A percentile compares a stretch with the other conserved stretches of the same genome.
Evolutionary conservation across 2,797 vertebrate species (phyloP).

Genomic region (Myotis pilosus): DNA sequence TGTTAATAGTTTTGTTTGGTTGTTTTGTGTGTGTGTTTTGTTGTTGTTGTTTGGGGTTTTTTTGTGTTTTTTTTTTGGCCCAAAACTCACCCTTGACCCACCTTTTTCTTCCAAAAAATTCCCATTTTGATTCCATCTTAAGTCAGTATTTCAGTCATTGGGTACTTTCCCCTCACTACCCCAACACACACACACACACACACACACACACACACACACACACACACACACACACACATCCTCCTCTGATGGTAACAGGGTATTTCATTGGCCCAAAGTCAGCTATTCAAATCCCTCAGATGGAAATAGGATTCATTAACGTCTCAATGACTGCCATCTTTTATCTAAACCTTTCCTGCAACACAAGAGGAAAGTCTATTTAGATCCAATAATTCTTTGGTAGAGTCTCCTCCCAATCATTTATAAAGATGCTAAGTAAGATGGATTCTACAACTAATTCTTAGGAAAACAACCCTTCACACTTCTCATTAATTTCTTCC

Average conservation of each 20-base stretch:
- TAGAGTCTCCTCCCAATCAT: background rate
- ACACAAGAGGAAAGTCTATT: background rate
- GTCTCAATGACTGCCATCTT: background rate
- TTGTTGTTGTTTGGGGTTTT: background rate
- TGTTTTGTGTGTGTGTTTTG: background rate
- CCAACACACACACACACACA: too few relatives aligned
- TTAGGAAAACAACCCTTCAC: background rate
- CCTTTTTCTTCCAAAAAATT: background rate
- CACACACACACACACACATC: too few relatives aligned
- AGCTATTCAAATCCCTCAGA: background rate
- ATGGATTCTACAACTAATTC: background rate
- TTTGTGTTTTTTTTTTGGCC: background rate
- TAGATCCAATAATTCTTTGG: background rate
- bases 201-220: too few relatives aligned
- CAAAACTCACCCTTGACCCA: background rate
- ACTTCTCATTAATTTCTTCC: background rate
- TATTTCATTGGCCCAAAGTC: background rate
- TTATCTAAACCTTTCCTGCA: conserved; percentile 33
- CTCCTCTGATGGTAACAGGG: background rate
- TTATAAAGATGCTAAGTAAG: conserved; percentile 14
- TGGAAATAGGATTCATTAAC: conserved; percentile 4
- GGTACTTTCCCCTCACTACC: background rate
- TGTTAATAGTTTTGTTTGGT: background rate
- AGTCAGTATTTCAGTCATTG: background rate
- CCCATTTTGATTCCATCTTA: background rate